Conservation (phyloP, 2,113 vertebrate species). For the Boulengeromyrus knoepffleri region DNA sequence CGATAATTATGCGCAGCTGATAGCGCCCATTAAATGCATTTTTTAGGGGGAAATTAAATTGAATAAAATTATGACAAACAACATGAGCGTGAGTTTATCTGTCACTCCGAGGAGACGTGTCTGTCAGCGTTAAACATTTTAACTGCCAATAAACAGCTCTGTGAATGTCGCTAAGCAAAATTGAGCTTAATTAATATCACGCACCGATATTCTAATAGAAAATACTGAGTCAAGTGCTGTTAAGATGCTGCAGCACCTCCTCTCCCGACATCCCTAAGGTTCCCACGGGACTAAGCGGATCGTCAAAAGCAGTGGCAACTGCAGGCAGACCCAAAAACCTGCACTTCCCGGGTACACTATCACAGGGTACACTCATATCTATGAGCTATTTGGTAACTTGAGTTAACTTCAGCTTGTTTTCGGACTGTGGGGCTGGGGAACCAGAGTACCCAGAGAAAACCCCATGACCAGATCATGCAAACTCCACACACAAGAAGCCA, state of each 20-base stretch:
- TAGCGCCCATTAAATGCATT: not conserved
- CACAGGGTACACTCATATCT: not conserved
- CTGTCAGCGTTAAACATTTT: not conserved
- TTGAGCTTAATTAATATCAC: not conserved
- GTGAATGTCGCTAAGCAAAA: not conserved
- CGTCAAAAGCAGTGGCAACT: not conserved
- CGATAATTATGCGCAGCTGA: constrained; percentile 42
- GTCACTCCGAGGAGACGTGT: not conserved
- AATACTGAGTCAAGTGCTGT: not conserved
- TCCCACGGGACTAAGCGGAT: not conserved
- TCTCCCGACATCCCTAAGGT: not conserved
- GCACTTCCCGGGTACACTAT: not conserved
- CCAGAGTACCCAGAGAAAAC: not conserved
- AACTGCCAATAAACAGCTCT: not conserved
- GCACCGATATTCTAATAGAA: not conserved
- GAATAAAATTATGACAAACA: constrained; percentile 4
- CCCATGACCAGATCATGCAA: not conserved
- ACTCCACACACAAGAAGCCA: not conserved
- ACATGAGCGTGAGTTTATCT: not conserved
- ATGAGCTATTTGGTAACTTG: not conserved
- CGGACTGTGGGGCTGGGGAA: not conserved
- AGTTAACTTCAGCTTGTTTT: not conserved
- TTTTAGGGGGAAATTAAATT: not conserved
- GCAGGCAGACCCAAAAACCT: not conserved
- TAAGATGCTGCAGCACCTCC: not conserved